Evolutionary conservation across 1,140 invertebrate genomes (phyloP).

Genomic region (Pseudoatta argentina): DNA sequence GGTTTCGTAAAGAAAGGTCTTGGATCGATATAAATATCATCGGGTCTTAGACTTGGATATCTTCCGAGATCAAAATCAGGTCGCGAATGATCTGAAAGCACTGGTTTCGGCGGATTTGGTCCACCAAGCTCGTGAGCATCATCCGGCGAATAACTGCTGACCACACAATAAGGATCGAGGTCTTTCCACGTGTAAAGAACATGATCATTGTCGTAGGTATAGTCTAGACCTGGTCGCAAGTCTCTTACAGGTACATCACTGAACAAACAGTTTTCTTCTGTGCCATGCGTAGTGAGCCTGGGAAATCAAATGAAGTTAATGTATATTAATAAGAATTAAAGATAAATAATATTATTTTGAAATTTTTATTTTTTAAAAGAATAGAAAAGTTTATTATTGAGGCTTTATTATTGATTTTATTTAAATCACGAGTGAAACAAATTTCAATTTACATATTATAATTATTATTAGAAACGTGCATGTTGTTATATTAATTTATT

Average conservation of each 20-base stretch:
- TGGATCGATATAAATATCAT: neutral
- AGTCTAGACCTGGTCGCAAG: conserved; percentile 89
- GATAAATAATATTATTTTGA: neutral
- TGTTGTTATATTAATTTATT: neutral
- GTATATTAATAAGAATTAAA: neutral
- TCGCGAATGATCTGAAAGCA: neutral
- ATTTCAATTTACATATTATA: neutral
- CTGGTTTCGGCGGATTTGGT: conserved; percentile 1
- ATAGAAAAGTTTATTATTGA: neutral
- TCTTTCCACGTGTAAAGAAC: conserved; percentile 90
- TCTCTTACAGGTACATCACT: conserved; percentile 91
- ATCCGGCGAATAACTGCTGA: conserved; percentile 11
- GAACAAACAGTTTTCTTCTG: conserved; percentile 88
- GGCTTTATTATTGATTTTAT: neutral
- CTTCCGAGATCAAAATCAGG: neutral
- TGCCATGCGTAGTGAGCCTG: conserved; percentile 66
- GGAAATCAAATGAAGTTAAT: neutral
- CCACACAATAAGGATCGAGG: conserved; percentile 82
- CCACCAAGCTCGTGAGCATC: conserved; percentile 9
- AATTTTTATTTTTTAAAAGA: neutral
- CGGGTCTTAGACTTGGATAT: conserved; percentile 17
- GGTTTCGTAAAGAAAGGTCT: conserved; percentile 23
- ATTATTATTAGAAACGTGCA: neutral
- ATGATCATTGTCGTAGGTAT: conserved; percentile 88
- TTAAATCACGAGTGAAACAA: neutral